These are phyloP conservation scores for Aricia agestis DNA, from an alignment of 1,140 invertebrate species.

Conservation along the genomic window DNA sequence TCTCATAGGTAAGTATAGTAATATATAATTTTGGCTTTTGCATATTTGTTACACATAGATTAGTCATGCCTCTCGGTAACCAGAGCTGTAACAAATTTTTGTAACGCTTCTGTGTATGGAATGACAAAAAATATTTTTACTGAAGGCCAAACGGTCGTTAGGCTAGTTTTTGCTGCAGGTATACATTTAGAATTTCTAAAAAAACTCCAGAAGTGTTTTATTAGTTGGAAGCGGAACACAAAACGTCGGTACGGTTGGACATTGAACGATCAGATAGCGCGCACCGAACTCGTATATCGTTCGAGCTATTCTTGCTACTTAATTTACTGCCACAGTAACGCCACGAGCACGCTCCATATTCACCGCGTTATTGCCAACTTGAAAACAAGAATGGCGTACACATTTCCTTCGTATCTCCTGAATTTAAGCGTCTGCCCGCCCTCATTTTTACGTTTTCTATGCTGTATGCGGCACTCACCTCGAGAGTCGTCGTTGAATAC, in stretches of 20 bases:
- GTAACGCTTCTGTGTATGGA: no score
- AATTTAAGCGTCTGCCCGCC: slow-evolving; percentile 60
- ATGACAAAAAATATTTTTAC: no score
- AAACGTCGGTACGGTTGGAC: slow-evolving; percentile 35
- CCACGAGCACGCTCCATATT: slow-evolving; percentile 70
- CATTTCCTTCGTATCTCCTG: slow-evolving; percentile 67
- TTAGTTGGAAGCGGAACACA: slow-evolving; percentile 33
- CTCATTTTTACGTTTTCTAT: slow-evolving; percentile 38
- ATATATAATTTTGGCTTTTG: no score
- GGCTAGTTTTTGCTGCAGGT: not conserved
- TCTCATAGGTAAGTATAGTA: no score
- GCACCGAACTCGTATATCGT: slow-evolving; percentile 37
- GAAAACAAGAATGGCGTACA: slow-evolving; percentile 68
- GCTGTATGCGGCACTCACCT: slow-evolving; percentile 23
- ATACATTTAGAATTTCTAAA: not conserved
- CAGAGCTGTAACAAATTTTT: no score
- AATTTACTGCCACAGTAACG: slow-evolving; percentile 72
- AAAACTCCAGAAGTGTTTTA: slow-evolving; percentile 12
- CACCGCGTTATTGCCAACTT: slow-evolving; percentile 71
- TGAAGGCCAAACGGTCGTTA: not conserved
- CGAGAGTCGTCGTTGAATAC: slow-evolving; percentile 22
- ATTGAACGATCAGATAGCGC: slow-evolving; percentile 59
- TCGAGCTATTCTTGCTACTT: slow-evolving; percentile 49
- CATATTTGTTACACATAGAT: no score
- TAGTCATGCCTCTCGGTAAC: no score